Evolutionary conservation across 2,113 vertebrate species (phyloP).

Genomic region (Cardinalis cardinalis): DNA sequence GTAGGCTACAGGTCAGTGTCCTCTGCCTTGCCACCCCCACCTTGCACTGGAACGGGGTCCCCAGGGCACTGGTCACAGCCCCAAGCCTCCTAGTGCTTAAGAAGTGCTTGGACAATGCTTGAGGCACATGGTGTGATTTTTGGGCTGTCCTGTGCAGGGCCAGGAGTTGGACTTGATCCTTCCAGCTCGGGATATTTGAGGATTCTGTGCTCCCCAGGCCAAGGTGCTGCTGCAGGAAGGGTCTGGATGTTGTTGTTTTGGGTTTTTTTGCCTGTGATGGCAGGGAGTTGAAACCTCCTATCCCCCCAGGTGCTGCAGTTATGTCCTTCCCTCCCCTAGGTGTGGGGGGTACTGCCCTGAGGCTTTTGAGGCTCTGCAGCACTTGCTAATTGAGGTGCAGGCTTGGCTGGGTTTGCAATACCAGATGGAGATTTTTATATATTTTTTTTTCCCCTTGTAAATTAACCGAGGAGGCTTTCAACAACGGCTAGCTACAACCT

Average conservation of each 20-base stretch:
- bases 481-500: constrained; percentile 1
- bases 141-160: neutral
- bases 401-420: neutral
- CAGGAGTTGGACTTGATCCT: neutral
- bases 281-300: neutral
- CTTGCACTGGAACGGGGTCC: neutral
- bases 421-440: neutral
- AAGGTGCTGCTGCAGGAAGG: neutral
- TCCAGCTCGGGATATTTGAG: fast-evolving
- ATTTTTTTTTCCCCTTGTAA: neutral
- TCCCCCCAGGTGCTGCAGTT: neutral
- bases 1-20: constrained; percentile 91
- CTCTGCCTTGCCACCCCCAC: neutral
- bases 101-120: neutral
- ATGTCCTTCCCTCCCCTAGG: neutral
- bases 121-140: neutral
- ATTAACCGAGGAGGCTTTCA: constrained; percentile 31
- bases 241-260: no score
- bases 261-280: neutral
- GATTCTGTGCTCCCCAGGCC: fast-evolving
- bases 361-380: neutral
- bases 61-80: neutral
- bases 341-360: neutral
- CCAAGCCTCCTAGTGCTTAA: neutral
- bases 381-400: neutral